These are phyloP conservation scores for Cenopis cana DNA, from an alignment of 2,888 invertebrate species.

Conservation along the genomic window DNA sequence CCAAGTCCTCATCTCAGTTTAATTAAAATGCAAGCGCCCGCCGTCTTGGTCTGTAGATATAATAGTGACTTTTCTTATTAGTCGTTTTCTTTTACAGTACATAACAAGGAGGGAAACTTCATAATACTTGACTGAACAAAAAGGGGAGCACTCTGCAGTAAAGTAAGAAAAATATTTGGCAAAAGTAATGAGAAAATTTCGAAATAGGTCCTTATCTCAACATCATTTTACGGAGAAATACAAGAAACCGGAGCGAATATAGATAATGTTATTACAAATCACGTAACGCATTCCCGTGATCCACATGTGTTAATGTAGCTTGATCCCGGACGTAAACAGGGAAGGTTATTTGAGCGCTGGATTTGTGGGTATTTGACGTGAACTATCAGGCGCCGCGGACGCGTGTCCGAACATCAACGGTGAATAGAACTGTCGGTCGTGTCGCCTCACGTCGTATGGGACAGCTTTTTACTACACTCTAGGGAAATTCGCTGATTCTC, in stretches of 20 bases:
- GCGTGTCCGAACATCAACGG: slow-evolving; percentile 64
- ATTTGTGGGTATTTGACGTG: slow-evolving; percentile 65
- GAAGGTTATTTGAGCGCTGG: slow-evolving; percentile 64
- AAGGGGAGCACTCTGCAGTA: slow-evolving; percentile 67
- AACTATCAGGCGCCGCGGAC: slow-evolving; percentile 51
- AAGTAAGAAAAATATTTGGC: slow-evolving; percentile 71
- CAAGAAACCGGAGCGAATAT: slow-evolving; percentile 60
- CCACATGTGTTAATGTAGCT: slow-evolving; percentile 46
- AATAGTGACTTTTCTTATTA: slow-evolving; percentile 75
- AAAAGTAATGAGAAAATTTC: slow-evolving; percentile 77
- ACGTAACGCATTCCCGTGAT: slow-evolving; percentile 52
- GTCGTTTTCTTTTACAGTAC: slow-evolving; percentile 68
- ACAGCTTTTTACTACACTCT: slow-evolving; percentile 75
- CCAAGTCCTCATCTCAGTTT: slow-evolving; percentile 63
- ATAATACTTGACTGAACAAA: slow-evolving; percentile 68
- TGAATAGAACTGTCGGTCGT: slow-evolving; percentile 67
- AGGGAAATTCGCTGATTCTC: slow-evolving; percentile 79
- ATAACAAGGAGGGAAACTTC: slow-evolving; percentile 68
- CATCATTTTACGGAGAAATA: slow-evolving; percentile 57
- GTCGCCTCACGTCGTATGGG: slow-evolving; percentile 61
- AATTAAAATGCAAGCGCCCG: slow-evolving; percentile 68
- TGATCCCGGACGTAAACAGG: slow-evolving; percentile 61
- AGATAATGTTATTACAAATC: slow-evolving; percentile 61
- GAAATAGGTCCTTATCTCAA: slow-evolving; percentile 63
- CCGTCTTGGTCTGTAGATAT: slow-evolving; percentile 67